Conservation (phyloP, 2,113 vertebrate species). For the Rostratula benghalensis region DNA sequence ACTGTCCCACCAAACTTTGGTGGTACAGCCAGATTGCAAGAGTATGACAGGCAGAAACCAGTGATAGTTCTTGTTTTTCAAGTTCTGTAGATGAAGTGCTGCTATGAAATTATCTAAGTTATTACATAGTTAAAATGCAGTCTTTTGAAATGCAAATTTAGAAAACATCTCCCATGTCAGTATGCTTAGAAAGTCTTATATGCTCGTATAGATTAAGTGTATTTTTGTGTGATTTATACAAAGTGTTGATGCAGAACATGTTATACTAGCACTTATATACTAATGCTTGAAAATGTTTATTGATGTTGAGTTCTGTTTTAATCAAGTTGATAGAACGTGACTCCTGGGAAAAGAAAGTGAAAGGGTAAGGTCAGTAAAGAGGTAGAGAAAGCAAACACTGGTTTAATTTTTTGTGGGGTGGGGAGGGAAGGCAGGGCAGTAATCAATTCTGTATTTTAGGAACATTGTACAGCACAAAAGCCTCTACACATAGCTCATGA, state of each 20-base stretch:
- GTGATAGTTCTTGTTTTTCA: background rate
- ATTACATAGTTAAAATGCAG: background rate
- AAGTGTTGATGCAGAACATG: background rate
- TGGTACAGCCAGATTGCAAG: too few species aligned
- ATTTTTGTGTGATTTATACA: background rate
- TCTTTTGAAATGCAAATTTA: background rate
- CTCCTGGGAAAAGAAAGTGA: background rate
- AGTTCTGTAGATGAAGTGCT: background rate
- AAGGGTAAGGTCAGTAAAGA: background rate
- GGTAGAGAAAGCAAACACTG: background rate
- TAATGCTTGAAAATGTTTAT: background rate
- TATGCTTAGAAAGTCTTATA: background rate
- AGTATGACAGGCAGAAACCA: background rate
- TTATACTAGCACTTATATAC: background rate
- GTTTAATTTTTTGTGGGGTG: background rate
- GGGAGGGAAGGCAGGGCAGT: background rate
- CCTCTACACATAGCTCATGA: background rate
- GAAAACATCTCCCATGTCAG: background rate
- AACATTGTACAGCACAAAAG: background rate
- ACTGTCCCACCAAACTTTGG: rapidly evolving
- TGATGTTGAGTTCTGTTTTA: background rate
- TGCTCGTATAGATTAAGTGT: background rate
- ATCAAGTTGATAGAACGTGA: background rate
- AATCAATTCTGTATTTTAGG: background rate
- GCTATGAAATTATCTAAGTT: background rate